Evolutionary conservation across 2,113 vertebrate genomes (phyloP), one percentile per base, ranked within the genome.

Genomic region (Nannospalax galili): DNA sequence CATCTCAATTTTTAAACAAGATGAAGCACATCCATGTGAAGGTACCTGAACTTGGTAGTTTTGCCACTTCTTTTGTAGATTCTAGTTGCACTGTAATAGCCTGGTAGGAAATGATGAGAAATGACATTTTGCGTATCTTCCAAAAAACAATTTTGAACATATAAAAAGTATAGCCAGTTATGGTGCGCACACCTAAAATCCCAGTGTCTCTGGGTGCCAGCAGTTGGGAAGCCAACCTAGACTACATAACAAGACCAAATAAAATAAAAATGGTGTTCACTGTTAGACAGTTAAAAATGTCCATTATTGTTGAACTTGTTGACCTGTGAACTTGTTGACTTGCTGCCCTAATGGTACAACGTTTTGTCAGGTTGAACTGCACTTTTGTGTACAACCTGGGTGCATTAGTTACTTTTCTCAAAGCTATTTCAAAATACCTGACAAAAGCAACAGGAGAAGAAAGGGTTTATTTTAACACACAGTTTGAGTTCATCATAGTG

Each of bases 221-320:
- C 81, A 48, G 9, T 32, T 48, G 28, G 15, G 48, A 67, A 5
- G 28, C 67, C 45, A 65, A 30, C 26, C 17, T 48, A 30, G 64
- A 16, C 42, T 52, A 35, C 40, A 67, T 19, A 32, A 84, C 17
- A 67, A 35, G 64, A 67, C 40, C 60, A n/a, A 48, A 40, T 84
- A 28, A 30, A 64, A 64, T 28, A 82, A 62, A 30, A 96, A 78
- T 70, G 42, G 15, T 84, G 20, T 72, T 56, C 15, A 35, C 84
- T 91, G 37, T 79, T 65, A 40, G 16, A 45, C 77, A 93, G 75
- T 62, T 91, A 35, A 93, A 90, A 78, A 62, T 73, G 92, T 70
- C 62, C 35, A 40, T 48, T 91, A 58, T 78, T 78, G 62, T 72
- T 58, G 64, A 90, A 7, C n/a, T n/a, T n/a, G n/a, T n/a, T n/a